phyloP scores from a whole-genome alignment of 2,888 invertebrate species.

The Pilophorus perplexus region DNA sequence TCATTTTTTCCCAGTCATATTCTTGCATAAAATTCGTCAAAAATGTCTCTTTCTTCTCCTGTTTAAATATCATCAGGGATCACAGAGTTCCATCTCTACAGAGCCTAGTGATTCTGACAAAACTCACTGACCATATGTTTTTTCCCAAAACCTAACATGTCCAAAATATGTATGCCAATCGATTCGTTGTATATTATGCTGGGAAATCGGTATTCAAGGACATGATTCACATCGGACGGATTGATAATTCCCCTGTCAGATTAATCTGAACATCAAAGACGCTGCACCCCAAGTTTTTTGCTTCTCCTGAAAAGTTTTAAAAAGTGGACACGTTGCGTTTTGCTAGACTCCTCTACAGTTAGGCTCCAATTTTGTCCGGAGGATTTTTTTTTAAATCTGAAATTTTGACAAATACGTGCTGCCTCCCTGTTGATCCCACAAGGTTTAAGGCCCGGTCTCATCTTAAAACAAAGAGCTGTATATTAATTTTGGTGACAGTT shows the following conservation, averaged over 20 bases:
- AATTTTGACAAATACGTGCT: no score
- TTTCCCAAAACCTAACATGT: background rate
- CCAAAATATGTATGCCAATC: background rate
- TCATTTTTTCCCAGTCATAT: background rate
- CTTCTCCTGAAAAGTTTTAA: slow-evolving; percentile 1
- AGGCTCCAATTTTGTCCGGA: no score
- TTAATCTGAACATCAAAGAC: background rate
- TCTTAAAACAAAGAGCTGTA: no score
- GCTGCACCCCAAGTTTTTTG: background rate
- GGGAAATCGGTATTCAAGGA: slow-evolving; percentile 6
- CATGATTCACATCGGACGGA: background rate
- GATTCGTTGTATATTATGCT: background rate
- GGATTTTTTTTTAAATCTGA: no score
- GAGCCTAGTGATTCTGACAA: background rate
- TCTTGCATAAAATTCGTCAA: background rate
- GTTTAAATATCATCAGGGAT: background rate
- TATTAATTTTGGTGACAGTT: no score
- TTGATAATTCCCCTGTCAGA: background rate
- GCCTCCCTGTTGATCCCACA: no score
- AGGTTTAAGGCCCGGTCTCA: no score
- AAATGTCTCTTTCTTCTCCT: background rate
- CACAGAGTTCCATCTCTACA: background rate
- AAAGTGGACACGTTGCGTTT: slow-evolving; percentile 1
- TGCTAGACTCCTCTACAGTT: background rate
- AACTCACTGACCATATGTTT: background rate